Conservation (phyloP, 2,888 invertebrate species). For the Myathropa florea region DNA sequence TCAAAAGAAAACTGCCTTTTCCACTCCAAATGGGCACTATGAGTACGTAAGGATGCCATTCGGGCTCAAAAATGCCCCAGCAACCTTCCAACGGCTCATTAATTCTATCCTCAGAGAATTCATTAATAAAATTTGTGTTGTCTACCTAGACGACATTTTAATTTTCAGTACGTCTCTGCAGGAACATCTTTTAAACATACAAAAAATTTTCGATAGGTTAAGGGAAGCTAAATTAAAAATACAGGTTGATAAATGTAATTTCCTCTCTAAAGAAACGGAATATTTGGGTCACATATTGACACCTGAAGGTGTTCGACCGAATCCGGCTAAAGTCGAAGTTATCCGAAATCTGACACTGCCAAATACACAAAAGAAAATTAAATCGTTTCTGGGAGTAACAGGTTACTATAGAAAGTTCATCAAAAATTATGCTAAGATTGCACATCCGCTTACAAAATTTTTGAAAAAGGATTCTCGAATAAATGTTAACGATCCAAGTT, state of each 20-base stretch:
- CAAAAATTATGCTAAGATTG: slow-evolving; percentile 60
- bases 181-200: slow-evolving; percentile 59
- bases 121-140: too few relatives aligned
- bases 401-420: too few relatives aligned
- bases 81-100: too few relatives aligned
- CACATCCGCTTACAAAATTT: slow-evolving; percentile 39
- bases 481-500: slow-evolving; percentile 29
- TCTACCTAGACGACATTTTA: too few relatives aligned
- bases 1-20: too few relatives aligned
- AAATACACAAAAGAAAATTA: slow-evolving; percentile 60
- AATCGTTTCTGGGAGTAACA: too few relatives aligned
- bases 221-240: too few relatives aligned
- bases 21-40: not conserved
- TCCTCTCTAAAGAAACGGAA: slow-evolving; percentile 59
- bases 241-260: too few relatives aligned
- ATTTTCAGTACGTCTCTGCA: slow-evolving; percentile 43
- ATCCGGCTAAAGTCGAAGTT: slow-evolving; percentile 69
- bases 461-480: slow-evolving; percentile 49
- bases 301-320: slow-evolving; percentile 72
- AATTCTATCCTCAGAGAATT: too few relatives aligned
- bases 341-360: slow-evolving; percentile 67
- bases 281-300: slow-evolving; percentile 70
- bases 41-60: slow-evolving; percentile 17
- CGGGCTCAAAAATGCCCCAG: too few relatives aligned
- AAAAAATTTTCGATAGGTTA: too few relatives aligned